phyloP scores from a whole-genome alignment of 2,797 vertebrate species.

The Chromobotia macracanthus region DNA sequence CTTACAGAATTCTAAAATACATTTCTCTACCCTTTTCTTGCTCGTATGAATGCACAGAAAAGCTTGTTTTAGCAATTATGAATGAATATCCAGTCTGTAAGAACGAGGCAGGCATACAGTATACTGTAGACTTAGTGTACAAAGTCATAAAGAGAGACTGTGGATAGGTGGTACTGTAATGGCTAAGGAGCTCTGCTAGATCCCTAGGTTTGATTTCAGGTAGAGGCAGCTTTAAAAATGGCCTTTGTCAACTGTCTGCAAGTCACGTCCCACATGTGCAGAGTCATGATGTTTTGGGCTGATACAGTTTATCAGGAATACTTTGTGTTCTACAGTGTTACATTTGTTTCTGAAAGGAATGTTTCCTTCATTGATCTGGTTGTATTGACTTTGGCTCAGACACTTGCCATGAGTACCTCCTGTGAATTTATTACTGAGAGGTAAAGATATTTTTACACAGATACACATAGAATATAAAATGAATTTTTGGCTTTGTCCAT shows the following conservation, averaged over 20 bases:
- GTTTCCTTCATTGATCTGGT: conserved; percentile 43
- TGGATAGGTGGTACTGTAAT: neutral
- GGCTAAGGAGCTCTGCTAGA: neutral
- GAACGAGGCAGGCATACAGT: neutral
- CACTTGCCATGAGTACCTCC: neutral
- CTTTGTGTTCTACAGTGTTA: conserved; percentile 24
- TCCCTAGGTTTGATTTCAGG: neutral
- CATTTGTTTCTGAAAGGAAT: conserved; percentile 34
- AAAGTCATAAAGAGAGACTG: neutral
- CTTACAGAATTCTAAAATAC: conserved; percentile 9
- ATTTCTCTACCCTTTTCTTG: neutral
- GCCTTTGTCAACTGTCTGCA: neutral
- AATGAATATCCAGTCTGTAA: neutral
- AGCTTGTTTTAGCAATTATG: neutral
- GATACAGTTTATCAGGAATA: neutral
- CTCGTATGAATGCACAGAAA: conserved; percentile 1
- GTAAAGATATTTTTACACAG: neutral
- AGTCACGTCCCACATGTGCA: neutral
- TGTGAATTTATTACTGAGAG: neutral
- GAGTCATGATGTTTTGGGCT: conserved; percentile 15
- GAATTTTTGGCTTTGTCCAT: neutral
- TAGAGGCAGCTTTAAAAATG: neutral
- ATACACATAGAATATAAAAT: neutral
- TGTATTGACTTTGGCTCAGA: conserved; percentile 58
- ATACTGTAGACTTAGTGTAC: neutral